phyloP scores from a whole-genome alignment of 2,113 vertebrate genomes.

The Urocitellus parryii region DNA sequence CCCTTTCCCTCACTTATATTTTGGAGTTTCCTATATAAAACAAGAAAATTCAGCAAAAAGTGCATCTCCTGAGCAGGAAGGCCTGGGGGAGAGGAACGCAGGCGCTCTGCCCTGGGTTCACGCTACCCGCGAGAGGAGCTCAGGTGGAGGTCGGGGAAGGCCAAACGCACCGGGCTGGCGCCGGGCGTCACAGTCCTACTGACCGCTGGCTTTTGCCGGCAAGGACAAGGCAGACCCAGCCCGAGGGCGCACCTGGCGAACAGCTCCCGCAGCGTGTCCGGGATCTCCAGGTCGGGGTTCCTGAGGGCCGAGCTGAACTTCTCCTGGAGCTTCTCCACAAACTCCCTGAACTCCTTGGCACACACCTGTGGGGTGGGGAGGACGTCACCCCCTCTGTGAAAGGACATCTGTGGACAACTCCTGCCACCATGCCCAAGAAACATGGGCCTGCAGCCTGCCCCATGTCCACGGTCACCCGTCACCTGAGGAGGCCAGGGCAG shows the following conservation, averaged over 20 bases:
- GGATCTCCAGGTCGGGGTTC: slow-evolving; percentile 87
- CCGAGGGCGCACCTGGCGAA: slow-evolving; percentile 89
- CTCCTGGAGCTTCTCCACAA: slow-evolving; percentile 91
- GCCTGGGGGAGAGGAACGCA: rapidly evolving
- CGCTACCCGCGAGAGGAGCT: rapidly evolving
- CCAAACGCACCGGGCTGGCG: background rate
- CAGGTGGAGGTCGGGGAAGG: background rate
- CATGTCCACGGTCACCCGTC: background rate
- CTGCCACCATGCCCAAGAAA: rapidly evolving
- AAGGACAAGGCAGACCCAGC: background rate
- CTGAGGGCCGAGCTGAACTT: slow-evolving; percentile 93
- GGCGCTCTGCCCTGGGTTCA: too few relatives aligned
- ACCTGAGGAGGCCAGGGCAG: background rate
- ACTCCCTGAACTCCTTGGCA: slow-evolving; percentile 91
- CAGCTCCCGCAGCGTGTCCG: slow-evolving; percentile 92
- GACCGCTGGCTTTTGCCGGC: too few relatives aligned
- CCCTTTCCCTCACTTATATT: background rate
- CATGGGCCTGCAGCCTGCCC: rapidly evolving
- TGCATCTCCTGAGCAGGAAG: background rate
- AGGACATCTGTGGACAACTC: background rate
- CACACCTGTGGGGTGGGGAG: slow-evolving; percentile 89
- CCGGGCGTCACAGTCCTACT: too few relatives aligned
- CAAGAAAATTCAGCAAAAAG: background rate
- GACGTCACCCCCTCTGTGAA: background rate
- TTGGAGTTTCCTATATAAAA: background rate